Percentiles rank a stretch among this genome's conserved stretches.
These are phyloP conservation scores for Heliconius eleuchia DNA, from an alignment of 1,140 invertebrate species.

Conservation along the genomic window DNA sequence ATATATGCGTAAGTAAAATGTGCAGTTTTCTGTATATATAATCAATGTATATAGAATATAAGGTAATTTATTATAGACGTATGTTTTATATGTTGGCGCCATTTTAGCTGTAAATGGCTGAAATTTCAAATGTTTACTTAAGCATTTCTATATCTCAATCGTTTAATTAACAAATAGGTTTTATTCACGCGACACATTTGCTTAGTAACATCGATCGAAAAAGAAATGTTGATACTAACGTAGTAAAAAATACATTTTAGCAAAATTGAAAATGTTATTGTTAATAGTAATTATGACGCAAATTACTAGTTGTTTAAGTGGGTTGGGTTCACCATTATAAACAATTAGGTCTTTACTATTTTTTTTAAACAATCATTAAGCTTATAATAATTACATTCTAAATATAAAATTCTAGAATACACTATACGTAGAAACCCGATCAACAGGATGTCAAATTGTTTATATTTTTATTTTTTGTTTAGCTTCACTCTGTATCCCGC, in stretches of 20 bases:
- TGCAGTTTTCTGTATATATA: too few relatives aligned
- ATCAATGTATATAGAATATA: too few relatives aligned
- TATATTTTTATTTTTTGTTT: too few relatives aligned
- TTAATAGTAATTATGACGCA: too few relatives aligned
- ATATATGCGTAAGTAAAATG: neutral
- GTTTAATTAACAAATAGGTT: constrained; percentile 2
- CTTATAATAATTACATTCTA: neutral
- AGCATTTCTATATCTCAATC: constrained; percentile 7
- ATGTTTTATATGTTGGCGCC: neutral
- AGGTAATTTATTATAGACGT: too few relatives aligned
- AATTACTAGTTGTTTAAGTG: too few relatives aligned
- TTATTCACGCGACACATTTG: neutral
- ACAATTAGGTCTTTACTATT: neutral
- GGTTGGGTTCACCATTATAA: too few relatives aligned
- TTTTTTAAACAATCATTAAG: neutral
- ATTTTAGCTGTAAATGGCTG: neutral
- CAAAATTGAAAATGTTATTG: too few relatives aligned
- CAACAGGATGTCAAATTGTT: too few relatives aligned
- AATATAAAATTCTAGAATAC: neutral
- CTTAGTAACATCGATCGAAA: neutral
- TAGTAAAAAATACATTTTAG: neutral
- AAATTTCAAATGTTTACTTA: neutral
- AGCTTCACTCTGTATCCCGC: too few relatives aligned
- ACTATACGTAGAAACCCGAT: too few relatives aligned
- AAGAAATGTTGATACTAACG: neutral